Evolutionary conservation across 92 coral and sea anemone genomes (phyloP).

Genomic region (Isaurus tuberculatus): DNA sequence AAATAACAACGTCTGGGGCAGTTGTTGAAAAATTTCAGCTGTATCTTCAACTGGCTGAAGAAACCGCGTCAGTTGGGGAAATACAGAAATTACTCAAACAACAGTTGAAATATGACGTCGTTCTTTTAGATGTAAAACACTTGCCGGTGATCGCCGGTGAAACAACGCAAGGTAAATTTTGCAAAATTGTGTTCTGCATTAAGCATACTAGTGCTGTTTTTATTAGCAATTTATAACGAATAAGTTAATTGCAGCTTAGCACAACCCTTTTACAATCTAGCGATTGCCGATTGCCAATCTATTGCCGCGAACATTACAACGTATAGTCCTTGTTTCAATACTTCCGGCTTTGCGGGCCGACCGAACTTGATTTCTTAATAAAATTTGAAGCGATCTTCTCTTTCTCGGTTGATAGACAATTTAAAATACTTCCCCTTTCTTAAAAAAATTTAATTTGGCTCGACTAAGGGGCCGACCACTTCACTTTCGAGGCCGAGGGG

Average conservation of each 20-base stretch:
- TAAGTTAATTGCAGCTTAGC: too few relatives aligned
- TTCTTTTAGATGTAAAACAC: slow-evolving; percentile 51
- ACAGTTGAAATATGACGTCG: slow-evolving; percentile 59
- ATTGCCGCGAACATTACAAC: not conserved
- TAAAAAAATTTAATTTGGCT: not conserved
- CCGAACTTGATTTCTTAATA: not conserved
- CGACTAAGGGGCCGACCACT: too few relatives aligned
- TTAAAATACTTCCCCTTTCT: not conserved
- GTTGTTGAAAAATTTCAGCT: slow-evolving; percentile 54
- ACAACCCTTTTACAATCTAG: too few relatives aligned
- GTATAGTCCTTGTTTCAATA: not conserved
- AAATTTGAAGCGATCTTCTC: slow-evolving; percentile 2
- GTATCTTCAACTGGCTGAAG: slow-evolving; percentile 51
- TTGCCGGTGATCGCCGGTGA: slow-evolving; percentile 52
- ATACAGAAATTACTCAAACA: slow-evolving; percentile 35
- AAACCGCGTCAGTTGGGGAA: slow-evolving; percentile 51
- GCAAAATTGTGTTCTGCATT: not conserved
- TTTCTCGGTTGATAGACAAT: not conserved
- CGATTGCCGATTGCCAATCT: not conserved
- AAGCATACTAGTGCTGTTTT: not conserved
- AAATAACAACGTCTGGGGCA: slow-evolving; percentile 40
- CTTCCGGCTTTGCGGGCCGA: not conserved
- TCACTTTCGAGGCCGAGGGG: too few relatives aligned
- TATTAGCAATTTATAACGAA: too few relatives aligned
- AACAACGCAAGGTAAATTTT: slow-evolving; percentile 43